Evolutionary conservation across 2,797 vertebrate genomes (phyloP).

Genomic region (Enteromius argenteus): DNA sequence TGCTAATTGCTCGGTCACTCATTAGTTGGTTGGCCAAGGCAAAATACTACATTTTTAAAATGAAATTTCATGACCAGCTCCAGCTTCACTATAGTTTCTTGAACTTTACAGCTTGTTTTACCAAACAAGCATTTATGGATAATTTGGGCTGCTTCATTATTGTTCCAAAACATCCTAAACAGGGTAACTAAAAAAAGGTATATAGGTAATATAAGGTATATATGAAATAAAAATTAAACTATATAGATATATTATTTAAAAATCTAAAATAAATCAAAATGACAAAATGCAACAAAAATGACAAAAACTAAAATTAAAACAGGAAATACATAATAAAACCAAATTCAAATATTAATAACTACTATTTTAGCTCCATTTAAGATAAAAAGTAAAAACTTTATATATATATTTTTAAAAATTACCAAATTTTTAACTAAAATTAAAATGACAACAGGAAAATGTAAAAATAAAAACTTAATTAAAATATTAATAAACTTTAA

Average conservation of each 20-base stretch:
- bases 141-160: slow-evolving; percentile 33
- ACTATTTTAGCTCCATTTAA: background rate
- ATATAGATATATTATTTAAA: background rate
- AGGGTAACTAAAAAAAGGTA: background rate
- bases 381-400: background rate
- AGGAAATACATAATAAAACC: no score
- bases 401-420: background rate
- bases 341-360: background rate
- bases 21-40: background rate
- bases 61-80: no score
- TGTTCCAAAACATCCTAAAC: background rate
- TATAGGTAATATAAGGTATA: no score
- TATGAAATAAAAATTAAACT: background rate
- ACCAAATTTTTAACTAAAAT: background rate
- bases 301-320: no score
- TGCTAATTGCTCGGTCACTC: background rate
- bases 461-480: no score
- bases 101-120: slow-evolving; percentile 39
- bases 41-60: background rate
- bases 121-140: slow-evolving; percentile 54
- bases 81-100: background rate
- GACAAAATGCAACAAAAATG: no score
- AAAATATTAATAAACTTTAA: background rate
- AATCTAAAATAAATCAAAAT: no score
- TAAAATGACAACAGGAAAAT: background rate